phyloP scores from a whole-genome alignment of 2,888 invertebrate species.

The Tridacna crocea region DNA sequence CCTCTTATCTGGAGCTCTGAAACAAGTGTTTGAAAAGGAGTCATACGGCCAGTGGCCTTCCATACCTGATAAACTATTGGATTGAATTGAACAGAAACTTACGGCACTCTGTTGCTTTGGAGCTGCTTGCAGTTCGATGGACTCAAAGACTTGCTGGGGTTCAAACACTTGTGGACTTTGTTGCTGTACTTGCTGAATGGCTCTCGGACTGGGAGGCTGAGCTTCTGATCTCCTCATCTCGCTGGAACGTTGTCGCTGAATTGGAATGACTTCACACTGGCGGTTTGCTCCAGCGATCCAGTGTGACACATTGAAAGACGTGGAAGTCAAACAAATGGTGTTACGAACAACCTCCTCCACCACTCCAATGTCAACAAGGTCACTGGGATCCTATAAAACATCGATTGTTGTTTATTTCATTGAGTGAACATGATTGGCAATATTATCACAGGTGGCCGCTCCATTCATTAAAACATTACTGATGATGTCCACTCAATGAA shows the following conservation, averaged over 20 bases:
- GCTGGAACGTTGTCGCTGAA: constrained; percentile 50
- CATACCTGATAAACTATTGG: no score
- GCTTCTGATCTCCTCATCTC: constrained; percentile 41
- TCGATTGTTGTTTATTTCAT: no score
- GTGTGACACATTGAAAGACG: constrained; percentile 73
- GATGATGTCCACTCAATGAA: no score
- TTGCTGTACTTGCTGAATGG: constrained; percentile 8
- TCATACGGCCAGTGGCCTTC: no score
- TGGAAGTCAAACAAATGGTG: constrained; percentile 75
- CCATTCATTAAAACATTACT: no score
- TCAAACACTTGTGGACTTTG: constrained; percentile 29
- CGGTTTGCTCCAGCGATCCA: constrained; percentile 60
- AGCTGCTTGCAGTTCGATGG: constrained; percentile 57
- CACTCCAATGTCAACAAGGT: constrained; percentile 77
- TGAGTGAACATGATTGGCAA: no score
- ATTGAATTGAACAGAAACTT: constrained; percentile 36
- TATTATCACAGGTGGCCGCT: no score
- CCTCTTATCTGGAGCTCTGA: no score
- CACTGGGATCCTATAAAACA: constrained; percentile 70
- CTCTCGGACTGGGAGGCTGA: constrained; percentile 20
- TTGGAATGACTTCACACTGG: constrained; percentile 60
- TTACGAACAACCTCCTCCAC: constrained; percentile 77
- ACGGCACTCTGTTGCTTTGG: constrained; percentile 66
- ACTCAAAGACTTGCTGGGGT: constrained; percentile 66
- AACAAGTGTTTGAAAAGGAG: no score